Base-by-base conservation (phyloP, 2,797 vertebrate genomes). In the Hoplostethus atlanticus region DNA sequence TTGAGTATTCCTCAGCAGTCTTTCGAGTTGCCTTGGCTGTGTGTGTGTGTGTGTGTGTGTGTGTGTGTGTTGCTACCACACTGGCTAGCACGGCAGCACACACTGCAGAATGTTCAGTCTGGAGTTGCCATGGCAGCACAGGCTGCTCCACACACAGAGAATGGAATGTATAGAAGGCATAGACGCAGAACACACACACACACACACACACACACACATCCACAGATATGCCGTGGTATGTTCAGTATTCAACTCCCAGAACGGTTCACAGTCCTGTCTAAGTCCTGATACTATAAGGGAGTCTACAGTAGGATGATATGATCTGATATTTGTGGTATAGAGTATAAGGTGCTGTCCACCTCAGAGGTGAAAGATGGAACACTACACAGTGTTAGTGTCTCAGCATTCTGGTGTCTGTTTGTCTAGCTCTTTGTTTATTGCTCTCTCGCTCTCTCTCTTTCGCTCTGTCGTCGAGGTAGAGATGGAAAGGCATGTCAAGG, bases 121-220 rank as follows among this genome's bases (percentile, higher is more conserved):
- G 70, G 84, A 63, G 93, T 95, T 95, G 91, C 93, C 93, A 95
- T 95, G 92, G 92, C 59, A 94, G 91, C 92, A 79, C 46, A 79
- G 80, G 56, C 87, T 88, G 75, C 81, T 92, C 77, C 63, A 69
- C 61, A 64, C 53, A 15, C 63, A 70, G 51, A 73, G 76, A 72
- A 67, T 68, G 63, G 81, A 88, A 94, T 84, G 87, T 90, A 91
- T 89, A 87, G 87, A 87, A 59, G 44, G 54, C 73, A 68, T 71
- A 12, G 40, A 52, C 5, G 5, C 58, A 17, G 51, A 8, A 59
- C 57, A 72, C 38, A 79, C 73, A 61, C 38, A 62, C 25, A 15
- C 38, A 67, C 48, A 51, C 15, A 38, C 40, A 30, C 11, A 54
- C 25, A 54, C 25, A 30, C 11, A 47, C 44, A 47, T 10, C 51